These are phyloP conservation scores for Syrmaticus mikado DNA, from an alignment of 2,113 vertebrate species.

Conservation along the genomic window DNA sequence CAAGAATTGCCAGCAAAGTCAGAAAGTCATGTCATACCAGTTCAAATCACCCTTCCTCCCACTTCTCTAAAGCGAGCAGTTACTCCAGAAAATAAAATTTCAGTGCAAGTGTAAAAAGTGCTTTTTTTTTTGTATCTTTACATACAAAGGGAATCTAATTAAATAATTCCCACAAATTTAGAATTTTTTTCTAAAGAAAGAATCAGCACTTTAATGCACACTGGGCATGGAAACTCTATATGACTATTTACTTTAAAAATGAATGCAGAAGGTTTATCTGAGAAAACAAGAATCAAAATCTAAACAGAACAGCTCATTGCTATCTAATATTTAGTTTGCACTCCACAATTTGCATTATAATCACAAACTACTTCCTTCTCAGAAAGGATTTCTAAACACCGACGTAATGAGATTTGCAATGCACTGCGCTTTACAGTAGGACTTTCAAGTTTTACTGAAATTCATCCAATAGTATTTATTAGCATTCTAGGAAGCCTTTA, in stretches of 20 bases:
- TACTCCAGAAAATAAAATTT: not conserved
- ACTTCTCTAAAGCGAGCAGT: not conserved
- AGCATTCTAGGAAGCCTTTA: not conserved
- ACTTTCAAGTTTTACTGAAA: conserved; percentile 7
- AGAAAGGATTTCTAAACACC: conserved; percentile 16
- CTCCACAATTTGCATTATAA: conserved; percentile 43
- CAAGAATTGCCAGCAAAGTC: not conserved
- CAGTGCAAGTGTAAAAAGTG: not conserved
- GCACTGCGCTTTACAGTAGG: not conserved
- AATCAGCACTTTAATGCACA: not conserved
- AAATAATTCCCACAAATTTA: not conserved
- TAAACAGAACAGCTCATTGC: conserved; percentile 29
- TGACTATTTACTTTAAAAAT: not conserved
- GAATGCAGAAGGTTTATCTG: not conserved
- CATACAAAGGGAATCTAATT: not conserved
- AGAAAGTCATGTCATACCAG: not conserved
- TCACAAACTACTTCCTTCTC: not conserved
- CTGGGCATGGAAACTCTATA: not conserved
- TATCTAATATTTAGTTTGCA: conserved; percentile 19
- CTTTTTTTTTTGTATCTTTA: not conserved
- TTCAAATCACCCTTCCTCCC: conserved; percentile 16
- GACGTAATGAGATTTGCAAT: conserved; percentile 10
- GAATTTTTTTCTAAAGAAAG: too few relatives aligned
- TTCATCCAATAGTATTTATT: conserved; percentile 15
- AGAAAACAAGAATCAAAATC: conserved; percentile 9